Base-by-base conservation (phyloP, 2,113 vertebrate genomes). In the Malurus elegans region DNA sequence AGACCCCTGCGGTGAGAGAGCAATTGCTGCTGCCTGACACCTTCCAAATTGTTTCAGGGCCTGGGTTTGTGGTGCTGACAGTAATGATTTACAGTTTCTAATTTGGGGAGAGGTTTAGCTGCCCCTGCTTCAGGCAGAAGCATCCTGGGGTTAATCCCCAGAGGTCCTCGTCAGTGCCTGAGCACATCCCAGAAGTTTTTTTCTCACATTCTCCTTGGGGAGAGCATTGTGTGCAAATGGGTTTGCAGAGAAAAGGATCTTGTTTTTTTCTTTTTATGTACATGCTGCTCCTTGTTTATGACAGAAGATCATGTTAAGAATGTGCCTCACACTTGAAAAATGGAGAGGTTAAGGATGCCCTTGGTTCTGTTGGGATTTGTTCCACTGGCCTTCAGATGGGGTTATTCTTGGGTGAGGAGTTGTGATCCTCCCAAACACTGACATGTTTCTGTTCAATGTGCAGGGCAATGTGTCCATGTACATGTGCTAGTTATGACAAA, bases 151-250 rank as follows among this genome's bases (percentile, higher is more conserved):
- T 82, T 60, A 47, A 31, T 17, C 0, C 54, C 74, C 66, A 18
- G 80, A 5, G 3, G 2, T n/a, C 38, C 2, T 58, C 69, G 14
- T 40, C 61, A 6, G 24, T 24, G 24, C 31, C 42, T 17, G 6
- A 44, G 76, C 31, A 4, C 50, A 28, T 67, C 64, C 75, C 62
- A 17, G 34, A 5, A 18, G 78, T 78, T 89, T 67, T 72, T 64
- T 47, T 80, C 53, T 86, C 75, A 31, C 64, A 1, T 60, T 45
- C 25, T 82, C 92, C 65, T 70, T 3, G 1, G 61, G 90, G 94
- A 91, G 31, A 65, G 61, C 8, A 62, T 79, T 92, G 92, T 86
- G 53, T 95, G 93, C 67, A 79, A 88, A 69, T 76, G 79, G 79
- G 9, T 72, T 74, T 82, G 71, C 2, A 2, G 53, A 79, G 88